Evolutionary conservation across 2,113 vertebrate genomes (phyloP).

Genomic region (Labeo rohita): DNA sequence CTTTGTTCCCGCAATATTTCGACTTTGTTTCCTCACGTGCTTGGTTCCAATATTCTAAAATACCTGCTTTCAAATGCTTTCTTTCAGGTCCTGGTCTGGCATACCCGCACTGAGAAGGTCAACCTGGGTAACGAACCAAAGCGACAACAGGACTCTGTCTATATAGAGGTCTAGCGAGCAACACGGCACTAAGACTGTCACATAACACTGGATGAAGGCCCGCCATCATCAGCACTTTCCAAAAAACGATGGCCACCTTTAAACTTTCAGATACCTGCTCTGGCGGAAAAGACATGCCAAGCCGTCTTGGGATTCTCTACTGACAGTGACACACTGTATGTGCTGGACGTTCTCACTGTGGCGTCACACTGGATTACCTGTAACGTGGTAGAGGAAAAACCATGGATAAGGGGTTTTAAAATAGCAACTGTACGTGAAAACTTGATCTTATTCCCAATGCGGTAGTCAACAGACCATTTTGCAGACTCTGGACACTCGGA

Average conservation of each 20-base stretch:
- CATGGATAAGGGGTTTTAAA: not conserved
- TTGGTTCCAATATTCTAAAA: slow-evolving; percentile 21
- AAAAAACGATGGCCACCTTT: slow-evolving; percentile 43
- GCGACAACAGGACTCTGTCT: slow-evolving; percentile 86
- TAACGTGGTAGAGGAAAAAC: not conserved
- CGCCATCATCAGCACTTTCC: slow-evolving; percentile 49
- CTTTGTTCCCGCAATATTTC: too few species aligned
- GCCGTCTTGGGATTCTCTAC: not conserved
- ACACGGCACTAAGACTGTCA: slow-evolving; percentile 10
- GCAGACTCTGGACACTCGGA: not conserved
- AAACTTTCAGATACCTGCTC: slow-evolving; percentile 24
- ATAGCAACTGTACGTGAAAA: slow-evolving; percentile 25
- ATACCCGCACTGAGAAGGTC: slow-evolving; percentile 97
- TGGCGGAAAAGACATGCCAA: slow-evolving; percentile 13
- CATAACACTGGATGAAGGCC: slow-evolving; percentile 25
- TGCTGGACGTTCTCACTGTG: slow-evolving; percentile 16
- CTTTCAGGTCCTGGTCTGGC: slow-evolving; percentile 94
- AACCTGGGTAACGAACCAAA: slow-evolving; percentile 93
- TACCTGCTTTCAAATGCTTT: slow-evolving; percentile 12
- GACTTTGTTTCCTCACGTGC: too few species aligned
- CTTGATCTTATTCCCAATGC: not conserved
- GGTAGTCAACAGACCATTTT: not conserved
- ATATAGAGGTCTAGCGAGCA: slow-evolving; percentile 86
- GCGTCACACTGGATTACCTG: slow-evolving; percentile 21
- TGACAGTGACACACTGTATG: not conserved